These are phyloP conservation scores for Gonioctena quinquepunctata DNA, from an alignment of 1,140 invertebrate genomes.

Conservation along the genomic window DNA sequence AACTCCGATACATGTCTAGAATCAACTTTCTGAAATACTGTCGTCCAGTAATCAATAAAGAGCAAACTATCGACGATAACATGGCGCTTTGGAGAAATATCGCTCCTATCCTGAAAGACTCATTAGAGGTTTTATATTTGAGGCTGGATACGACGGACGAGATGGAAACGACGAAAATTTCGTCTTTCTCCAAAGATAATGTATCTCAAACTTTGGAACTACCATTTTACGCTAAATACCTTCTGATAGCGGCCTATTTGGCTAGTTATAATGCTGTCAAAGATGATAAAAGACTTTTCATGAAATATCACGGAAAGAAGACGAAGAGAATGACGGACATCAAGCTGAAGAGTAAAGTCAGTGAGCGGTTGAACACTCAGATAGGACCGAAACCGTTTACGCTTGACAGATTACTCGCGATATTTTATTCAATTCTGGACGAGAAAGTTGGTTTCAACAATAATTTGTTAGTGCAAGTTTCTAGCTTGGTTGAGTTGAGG, in stretches of 20 bases:
- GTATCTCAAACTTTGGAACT: conserved; percentile 76
- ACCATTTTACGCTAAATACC: conserved; percentile 86
- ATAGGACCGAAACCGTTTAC: conserved; percentile 81
- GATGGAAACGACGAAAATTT: conserved; percentile 34
- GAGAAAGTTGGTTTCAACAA: conserved; percentile 83
- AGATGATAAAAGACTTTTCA: conserved; percentile 80
- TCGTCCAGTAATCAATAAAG: conserved; percentile 69
- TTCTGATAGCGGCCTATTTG: conserved; percentile 86
- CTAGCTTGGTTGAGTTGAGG: conserved; percentile 73
- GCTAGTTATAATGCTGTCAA: conserved; percentile 89
- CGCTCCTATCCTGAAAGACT: conserved; percentile 71
- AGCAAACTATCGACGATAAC: conserved; percentile 64
- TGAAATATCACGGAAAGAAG: conserved; percentile 73
- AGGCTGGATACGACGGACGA: conserved; percentile 59
- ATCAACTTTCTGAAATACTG: conserved; percentile 75
- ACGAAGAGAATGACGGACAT: conserved; percentile 63
- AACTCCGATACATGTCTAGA: conserved; percentile 73
- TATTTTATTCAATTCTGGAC: conserved; percentile 89
- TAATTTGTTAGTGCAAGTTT: conserved; percentile 78
- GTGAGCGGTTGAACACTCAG: conserved; percentile 61
- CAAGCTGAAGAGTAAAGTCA: conserved; percentile 59
- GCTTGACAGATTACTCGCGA: conserved; percentile 82
- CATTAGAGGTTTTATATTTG: conserved; percentile 78
- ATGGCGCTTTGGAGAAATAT: conserved; percentile 78
- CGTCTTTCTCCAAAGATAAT: conserved; percentile 44